Evolutionary conservation across 2,888 invertebrate genomes (phyloP), one percentile per base, ranked within the genome.

Genomic region (Rhimphoctona megacephalus): DNA sequence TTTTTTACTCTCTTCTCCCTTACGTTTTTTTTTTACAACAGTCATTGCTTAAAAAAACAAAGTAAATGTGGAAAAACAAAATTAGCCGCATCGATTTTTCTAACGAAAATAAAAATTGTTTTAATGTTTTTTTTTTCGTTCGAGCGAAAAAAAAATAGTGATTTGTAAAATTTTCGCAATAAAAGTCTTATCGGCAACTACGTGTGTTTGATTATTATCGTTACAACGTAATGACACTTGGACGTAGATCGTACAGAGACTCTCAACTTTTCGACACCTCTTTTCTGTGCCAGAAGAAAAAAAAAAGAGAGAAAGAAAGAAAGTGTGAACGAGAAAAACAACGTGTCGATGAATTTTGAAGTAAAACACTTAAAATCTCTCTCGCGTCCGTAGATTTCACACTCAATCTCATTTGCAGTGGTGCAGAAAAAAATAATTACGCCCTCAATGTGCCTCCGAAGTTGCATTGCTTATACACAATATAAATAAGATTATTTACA

Each of bases 401-500:
- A 17, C 43, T 57, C 57, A 39, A 57, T 22, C 22, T 39, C 33
- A 36, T 2, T 33, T 30, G 52, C 7, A 14, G 14, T 22, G 11
- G 22, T 25, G 22, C 43, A 69, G 22, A 25, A 11, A 43, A 43
- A 43, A 22, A n/a, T 25, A 69, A 25, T 43, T 11, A 43, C 43
- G 8, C 6, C 25, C 22, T 39, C 19, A 43, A 39, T 76, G 76
- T 52, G 43, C 30, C 61, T 70, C 72, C 67, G 66, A 39, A 64
- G 70, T 52, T 77, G n/a, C 64, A 72, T 81, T 67, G 36, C 77
- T 73, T 86, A 87, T 87, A 73, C 83, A 87, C 84, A 87, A 87
- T 88, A 88, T 89, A 89, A 89, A 89, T 89, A 89, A 89, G 73
- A 84, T 83, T 87, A 89, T 89, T 87, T 89, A 89, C 88, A 89